Conservation (phyloP, 2,797 vertebrate genomes). For the Pseudocheirus occidentalis region DNA sequence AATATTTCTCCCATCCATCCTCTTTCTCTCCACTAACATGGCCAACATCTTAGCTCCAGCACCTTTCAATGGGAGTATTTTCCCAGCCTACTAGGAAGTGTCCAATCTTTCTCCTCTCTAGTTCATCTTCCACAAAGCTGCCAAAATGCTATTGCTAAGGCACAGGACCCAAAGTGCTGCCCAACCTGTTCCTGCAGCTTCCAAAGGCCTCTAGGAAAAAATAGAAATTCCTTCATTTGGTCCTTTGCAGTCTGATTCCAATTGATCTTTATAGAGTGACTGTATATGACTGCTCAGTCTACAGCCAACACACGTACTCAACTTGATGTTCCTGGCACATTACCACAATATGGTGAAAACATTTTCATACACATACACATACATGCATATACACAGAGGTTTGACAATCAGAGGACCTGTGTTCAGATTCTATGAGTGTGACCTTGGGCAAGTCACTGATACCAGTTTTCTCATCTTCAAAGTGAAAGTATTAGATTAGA, state of each 20-base stretch:
- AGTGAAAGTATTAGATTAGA: not conserved
- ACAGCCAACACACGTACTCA: not conserved
- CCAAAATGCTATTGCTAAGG: not conserved
- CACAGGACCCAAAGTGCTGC: not conserved
- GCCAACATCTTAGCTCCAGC: not conserved
- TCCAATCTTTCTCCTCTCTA: not conserved
- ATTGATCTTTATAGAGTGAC: not conserved
- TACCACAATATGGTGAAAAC: not conserved
- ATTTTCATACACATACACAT: no score
- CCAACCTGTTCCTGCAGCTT: not conserved
- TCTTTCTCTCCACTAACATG: not conserved
- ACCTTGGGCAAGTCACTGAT: not conserved
- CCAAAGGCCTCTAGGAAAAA: not conserved
- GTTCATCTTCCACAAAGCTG: not conserved
- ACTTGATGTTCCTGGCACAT: not conserved
- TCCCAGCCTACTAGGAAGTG: no score
- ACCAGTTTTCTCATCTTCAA: not conserved
- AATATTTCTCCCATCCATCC: not conserved
- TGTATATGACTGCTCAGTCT: no score
- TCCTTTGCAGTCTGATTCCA: not conserved
- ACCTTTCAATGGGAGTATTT: not conserved
- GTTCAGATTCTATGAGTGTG: not conserved
- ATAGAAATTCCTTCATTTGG: not conserved
- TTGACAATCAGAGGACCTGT: not conserved
- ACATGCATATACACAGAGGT: not conserved